phyloP scores from a whole-genome alignment of 2,888 invertebrate genomes.

The Lithophane leautieri region DNA sequence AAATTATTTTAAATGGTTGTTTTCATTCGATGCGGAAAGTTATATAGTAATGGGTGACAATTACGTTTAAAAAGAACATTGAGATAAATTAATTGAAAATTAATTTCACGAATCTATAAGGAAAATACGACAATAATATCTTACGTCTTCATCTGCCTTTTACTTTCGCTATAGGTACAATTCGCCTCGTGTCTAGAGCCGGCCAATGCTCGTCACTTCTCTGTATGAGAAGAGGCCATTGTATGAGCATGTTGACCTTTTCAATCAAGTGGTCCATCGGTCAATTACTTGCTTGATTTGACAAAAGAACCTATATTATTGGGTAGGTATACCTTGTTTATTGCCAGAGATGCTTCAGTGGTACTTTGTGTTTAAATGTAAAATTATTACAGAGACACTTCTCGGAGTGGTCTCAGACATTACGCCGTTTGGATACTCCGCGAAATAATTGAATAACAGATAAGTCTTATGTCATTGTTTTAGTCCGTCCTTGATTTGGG shows the following conservation, averaged over 20 bases:
- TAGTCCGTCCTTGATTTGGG: background rate
- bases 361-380: background rate
- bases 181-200: background rate
- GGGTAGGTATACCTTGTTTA: background rate
- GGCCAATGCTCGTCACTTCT: too few relatives aligned
- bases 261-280: background rate
- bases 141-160: too few relatives aligned
- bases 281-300: background rate
- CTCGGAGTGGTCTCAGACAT: background rate
- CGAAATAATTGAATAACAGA: conserved; percentile 7
- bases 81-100: background rate
- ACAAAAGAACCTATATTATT: background rate
- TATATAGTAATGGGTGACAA: background rate
- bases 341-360: too few relatives aligned
- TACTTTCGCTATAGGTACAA: background rate
- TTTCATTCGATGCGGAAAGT: background rate
- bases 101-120: background rate
- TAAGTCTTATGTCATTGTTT: background rate
- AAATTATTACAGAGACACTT: conserved; percentile 8
- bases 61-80: background rate
- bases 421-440: conserved; percentile 4
- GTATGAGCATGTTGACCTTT: background rate
- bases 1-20: background rate
- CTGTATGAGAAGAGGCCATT: background rate
- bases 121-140: background rate